A percentile compares a stretch with the other conserved stretches of the same genome.
Evolutionary conservation across 2,797 vertebrate species (phyloP).

Genomic region (Chloroceryle amazona): DNA sequence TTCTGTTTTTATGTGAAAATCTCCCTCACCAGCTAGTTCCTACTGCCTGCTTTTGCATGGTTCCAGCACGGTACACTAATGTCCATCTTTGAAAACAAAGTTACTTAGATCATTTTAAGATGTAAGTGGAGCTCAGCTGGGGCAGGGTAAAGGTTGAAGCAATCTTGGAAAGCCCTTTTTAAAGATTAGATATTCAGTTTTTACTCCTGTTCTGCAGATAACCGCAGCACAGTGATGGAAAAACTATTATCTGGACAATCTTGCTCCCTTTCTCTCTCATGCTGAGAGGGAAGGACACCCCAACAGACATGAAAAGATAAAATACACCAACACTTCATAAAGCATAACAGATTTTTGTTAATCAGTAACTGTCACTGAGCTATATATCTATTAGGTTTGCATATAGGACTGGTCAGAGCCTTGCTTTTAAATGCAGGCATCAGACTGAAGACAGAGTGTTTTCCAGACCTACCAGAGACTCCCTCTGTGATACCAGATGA

Average conservation of each 20-base stretch:
- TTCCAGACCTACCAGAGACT: background rate
- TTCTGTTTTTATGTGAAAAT: background rate
- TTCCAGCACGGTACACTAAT: background rate
- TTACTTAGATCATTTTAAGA: slow-evolving; percentile 30
- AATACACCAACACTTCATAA: slow-evolving; percentile 13
- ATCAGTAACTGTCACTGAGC: background rate
- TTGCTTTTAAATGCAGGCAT: background rate
- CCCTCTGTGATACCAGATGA: background rate
- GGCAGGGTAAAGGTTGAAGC: slow-evolving; percentile 5
- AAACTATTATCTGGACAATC: slow-evolving; percentile 8
- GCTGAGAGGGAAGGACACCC: slow-evolving; percentile 37
- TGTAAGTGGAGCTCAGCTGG: slow-evolving; percentile 12
- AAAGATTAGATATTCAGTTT: background rate
- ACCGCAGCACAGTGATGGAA: background rate
- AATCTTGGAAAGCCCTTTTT: slow-evolving; percentile 44
- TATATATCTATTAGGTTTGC: background rate
- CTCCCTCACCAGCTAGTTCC: background rate
- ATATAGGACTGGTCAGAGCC: background rate
- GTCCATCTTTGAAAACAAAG: background rate
- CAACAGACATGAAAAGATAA: background rate
- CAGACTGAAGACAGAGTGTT: background rate
- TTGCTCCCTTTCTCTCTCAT: background rate
- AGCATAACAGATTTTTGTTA: background rate
- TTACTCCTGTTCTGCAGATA: slow-evolving; percentile 36
- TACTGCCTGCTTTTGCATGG: background rate